phyloP scores from a whole-genome alignment of 2,888 invertebrate genomes.

The Galerucella pusilla region DNA sequence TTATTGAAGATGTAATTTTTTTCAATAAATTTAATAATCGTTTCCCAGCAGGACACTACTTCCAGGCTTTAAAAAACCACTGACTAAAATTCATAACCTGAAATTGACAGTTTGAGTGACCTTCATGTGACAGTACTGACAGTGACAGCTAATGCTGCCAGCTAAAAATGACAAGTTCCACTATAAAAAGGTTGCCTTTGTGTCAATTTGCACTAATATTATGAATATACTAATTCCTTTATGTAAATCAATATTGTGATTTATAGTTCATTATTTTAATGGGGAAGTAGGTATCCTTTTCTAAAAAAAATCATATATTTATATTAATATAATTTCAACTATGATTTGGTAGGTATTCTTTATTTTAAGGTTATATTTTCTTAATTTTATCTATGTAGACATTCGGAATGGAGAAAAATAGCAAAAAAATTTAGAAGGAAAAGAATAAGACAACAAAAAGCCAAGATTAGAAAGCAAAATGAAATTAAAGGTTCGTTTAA shows the following conservation, averaged over 20 bases:
- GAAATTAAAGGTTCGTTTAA: slow-evolving; percentile 61
- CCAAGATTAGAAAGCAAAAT: slow-evolving; percentile 69
- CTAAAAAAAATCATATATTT: slow-evolving; percentile 29
- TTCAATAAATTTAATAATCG: too few relatives aligned
- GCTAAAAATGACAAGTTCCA: too few relatives aligned
- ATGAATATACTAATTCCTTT: neutral
- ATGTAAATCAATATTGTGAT: neutral
- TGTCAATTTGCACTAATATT: too few relatives aligned
- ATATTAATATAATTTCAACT: neutral
- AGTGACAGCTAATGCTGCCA: too few relatives aligned
- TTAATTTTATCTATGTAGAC: slow-evolving; percentile 66
- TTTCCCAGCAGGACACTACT: too few relatives aligned
- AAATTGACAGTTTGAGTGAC: too few relatives aligned
- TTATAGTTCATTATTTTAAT: slow-evolving; percentile 41
- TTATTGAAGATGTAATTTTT: neutral
- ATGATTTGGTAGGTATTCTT: slow-evolving; percentile 19
- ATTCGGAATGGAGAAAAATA: slow-evolving; percentile 78
- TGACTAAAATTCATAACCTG: neutral
- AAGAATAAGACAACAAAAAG: slow-evolving; percentile 71
- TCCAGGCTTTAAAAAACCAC: neutral
- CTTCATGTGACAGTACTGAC: too few relatives aligned
- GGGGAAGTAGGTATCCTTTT: slow-evolving; percentile 66
- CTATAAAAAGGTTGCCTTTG: too few relatives aligned
- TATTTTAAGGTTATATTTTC: slow-evolving; percentile 51
- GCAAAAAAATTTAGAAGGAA: slow-evolving; percentile 80